A percentile compares a stretch with the other conserved stretches of the same genome.
These are phyloP conservation scores for Raja brachyura DNA, from an alignment of 2,113 vertebrate species.

Conservation along the genomic window DNA sequence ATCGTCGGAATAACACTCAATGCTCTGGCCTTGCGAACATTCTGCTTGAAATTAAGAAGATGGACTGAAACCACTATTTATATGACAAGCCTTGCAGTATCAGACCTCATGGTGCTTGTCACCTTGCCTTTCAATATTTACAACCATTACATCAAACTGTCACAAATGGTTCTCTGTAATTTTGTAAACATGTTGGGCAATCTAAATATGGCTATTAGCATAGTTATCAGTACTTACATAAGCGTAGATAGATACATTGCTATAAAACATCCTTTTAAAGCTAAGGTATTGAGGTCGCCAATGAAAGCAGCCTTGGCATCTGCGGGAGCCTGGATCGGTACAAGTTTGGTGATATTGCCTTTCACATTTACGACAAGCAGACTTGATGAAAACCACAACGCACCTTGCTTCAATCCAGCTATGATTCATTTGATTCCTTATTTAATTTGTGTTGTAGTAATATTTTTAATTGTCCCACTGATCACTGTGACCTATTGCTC, in stretches of 20 bases:
- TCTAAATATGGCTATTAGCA: background rate
- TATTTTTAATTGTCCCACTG: background rate
- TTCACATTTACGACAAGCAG: no score
- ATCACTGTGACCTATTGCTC: background rate
- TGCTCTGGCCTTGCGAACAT: background rate
- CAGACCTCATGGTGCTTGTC: background rate
- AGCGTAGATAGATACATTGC: slow-evolving; percentile 15
- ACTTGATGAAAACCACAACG: background rate
- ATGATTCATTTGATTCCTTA: background rate
- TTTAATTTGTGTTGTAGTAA: background rate
- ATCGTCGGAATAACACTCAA: background rate
- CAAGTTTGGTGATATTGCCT: background rate
- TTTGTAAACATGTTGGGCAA: rapidly evolving
- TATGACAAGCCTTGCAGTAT: slow-evolving; percentile 5
- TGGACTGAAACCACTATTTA: slow-evolving; percentile 20
- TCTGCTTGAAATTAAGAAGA: slow-evolving; percentile 16
- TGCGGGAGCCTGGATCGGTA: background rate
- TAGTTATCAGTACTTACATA: background rate
- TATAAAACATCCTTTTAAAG: background rate
- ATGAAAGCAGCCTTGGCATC: background rate
- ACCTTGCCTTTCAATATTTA: slow-evolving; percentile 16
- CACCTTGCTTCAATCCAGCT: background rate
- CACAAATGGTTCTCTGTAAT: background rate
- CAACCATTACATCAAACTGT: no score
- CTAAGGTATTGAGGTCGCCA: background rate